These are phyloP conservation scores for Haplotaxodon microlepis DNA, from an alignment of 2,113 vertebrate genomes.

Conservation along the genomic window DNA sequence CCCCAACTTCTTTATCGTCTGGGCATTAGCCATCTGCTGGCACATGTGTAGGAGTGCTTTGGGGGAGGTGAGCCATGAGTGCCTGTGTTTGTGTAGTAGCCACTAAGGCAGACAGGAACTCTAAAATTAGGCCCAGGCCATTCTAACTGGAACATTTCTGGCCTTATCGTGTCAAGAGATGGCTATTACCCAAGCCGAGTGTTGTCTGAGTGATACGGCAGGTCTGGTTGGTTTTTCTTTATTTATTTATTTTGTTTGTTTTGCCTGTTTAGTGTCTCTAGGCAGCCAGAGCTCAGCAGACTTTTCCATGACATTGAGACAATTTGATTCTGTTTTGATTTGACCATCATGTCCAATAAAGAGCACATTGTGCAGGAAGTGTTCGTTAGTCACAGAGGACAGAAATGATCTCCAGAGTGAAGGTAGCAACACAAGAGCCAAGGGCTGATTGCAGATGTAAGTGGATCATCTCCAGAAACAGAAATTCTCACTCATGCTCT, in stretches of 20 bases:
- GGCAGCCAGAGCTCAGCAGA: not conserved
- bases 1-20: conserved; percentile 35
- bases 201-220: not conserved
- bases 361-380: conserved; percentile 16
- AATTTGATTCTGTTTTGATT: conserved; percentile 30
- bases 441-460: conserved; percentile 46
- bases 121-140: conserved; percentile 45
- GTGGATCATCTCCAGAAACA: conserved; percentile 19
- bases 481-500: conserved; percentile 2
- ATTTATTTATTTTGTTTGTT: not conserved
- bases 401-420: not conserved
- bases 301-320: conserved; percentile 22
- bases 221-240: not conserved
- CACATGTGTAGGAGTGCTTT: conserved; percentile 39
- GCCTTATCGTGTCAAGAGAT: conserved; percentile 48
- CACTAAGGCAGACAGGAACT: conserved; percentile 45
- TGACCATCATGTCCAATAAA: conserved; percentile 10
- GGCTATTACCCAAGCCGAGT: conserved; percentile 6
- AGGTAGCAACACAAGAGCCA: conserved; percentile 6
- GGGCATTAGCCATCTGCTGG: conserved; percentile 61
- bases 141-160: conserved; percentile 35
- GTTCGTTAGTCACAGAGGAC: not conserved
- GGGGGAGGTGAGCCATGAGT: conserved; percentile 14
- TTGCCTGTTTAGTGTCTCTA: not conserved
- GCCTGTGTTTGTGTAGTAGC: conserved; percentile 35